Evolutionary conservation across 1,140 invertebrate species (phyloP), one percentile per base, ranked within the genome.

Genomic region (Bombus confusus): DNA sequence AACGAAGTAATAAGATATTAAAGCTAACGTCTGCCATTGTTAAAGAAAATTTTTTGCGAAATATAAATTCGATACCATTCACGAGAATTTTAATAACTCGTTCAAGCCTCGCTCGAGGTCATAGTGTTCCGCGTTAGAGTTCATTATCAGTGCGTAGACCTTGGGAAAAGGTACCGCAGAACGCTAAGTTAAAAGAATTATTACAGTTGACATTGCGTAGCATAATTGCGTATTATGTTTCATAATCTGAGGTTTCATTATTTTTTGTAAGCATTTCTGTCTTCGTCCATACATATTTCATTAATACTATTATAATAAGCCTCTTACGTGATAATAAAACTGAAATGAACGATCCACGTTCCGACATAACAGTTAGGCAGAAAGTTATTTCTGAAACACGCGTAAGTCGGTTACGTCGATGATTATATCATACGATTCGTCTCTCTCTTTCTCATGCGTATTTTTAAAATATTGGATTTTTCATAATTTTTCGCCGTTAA

Each of bases 141-240:
- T 89, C 81, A 89, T 89, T 87, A 82, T 90, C 81, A 88, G 22
- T 52, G 1, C 31, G 31, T 41, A 43, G 34, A 3, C 47, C 39
- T 82, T 43, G 64, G 41, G 43, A 75, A 77, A 86, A 83, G n/a
- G 28, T 43, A 81, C 43, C 57, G 37, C 3, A 18, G 3, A 77
- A 43, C 4, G 22, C 0, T 15, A 39, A 28, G 43, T 75, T 68
- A 25, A 66, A 41, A 39, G 15, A 75, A 75, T 28, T 47, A 76
- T 41, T 39, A 39, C 8, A 12, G 31, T 10, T 62, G n/a, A n/a
- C 22, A 47, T 64, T 10, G 12, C 31, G n/a, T 9, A 47, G 41
- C 12, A 22, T 5, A 22, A 25, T 81, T 52, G 34, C n/a, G 22
- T 6, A 3, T 15, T 13, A 31, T 10, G 28, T 34, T 8, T 34